These are phyloP conservation scores for Saccostrea glomerata DNA, from an alignment of 1,140 invertebrate species.

Conservation along the genomic window DNA sequence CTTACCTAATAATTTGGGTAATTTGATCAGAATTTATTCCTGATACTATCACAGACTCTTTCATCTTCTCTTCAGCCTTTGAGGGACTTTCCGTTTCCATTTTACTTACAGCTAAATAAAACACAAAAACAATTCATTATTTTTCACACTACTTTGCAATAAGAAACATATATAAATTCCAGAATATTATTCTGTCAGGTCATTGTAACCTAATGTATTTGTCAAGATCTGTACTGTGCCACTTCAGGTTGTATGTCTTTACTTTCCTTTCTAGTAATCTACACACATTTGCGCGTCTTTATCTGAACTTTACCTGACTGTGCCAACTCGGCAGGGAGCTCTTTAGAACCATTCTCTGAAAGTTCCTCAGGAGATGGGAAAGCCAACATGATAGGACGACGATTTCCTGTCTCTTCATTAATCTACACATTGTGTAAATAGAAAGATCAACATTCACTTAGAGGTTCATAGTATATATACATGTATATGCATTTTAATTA, in stretches of 20 bases:
- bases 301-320: constrained; percentile 11
- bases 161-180: no score
- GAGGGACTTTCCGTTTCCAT: constrained; percentile 67
- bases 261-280: no score
- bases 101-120: constrained; percentile 54
- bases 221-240: no score
- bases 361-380: constrained; percentile 80
- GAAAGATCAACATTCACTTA: no score
- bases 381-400: constrained; percentile 89
- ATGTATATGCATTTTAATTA: background rate
- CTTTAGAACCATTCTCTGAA: constrained; percentile 64
- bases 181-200: no score
- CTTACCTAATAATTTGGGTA: constrained; percentile 73
- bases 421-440: constrained; percentile 74
- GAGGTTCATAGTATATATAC: background rate
- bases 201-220: no score
- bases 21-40: constrained; percentile 73
- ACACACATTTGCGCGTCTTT: no score
- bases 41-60: constrained; percentile 60
- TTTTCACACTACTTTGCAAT: no score
- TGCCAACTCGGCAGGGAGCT: constrained; percentile 1
- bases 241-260: no score
- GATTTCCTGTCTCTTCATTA: constrained; percentile 90
- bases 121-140: background rate
- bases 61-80: constrained; percentile 62